A percentile compares a stretch with the other conserved stretches of the same genome.
Evolutionary conservation across 2,113 vertebrate species (phyloP).

Genomic region (Charina bottae): DNA sequence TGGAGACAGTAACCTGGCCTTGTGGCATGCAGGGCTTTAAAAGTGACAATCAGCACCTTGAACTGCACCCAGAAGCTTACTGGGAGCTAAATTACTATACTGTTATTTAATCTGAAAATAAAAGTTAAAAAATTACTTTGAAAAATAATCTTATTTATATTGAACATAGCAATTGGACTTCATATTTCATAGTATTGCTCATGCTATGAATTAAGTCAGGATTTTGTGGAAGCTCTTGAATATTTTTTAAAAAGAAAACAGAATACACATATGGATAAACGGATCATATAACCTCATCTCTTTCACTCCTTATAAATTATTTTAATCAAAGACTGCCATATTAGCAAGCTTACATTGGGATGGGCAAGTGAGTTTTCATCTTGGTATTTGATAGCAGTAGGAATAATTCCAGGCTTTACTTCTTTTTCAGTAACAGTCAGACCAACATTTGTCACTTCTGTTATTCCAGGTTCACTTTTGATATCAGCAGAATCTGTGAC

Average conservation of each 20-base stretch:
- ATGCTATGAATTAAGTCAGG: background rate
- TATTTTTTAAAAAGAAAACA: too few species aligned
- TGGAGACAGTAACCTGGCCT: background rate
- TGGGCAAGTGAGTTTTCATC: slow-evolving; percentile 90
- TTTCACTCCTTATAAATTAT: background rate
- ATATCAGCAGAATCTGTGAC: slow-evolving; percentile 60
- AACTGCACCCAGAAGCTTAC: background rate
- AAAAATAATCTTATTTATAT: background rate
- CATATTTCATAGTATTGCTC: background rate
- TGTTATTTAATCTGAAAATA: background rate
- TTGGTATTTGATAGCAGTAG: slow-evolving; percentile 89
- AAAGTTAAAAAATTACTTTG: background rate
- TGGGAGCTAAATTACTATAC: background rate
- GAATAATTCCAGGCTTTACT: slow-evolving; percentile 74
- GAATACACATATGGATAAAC: background rate
- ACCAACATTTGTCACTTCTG: slow-evolving; percentile 56
- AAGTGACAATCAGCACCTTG: background rate
- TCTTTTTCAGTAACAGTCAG: slow-evolving; percentile 68
- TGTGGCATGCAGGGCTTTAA: background rate
- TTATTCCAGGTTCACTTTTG: slow-evolving; percentile 56
- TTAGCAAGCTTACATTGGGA: slow-evolving; percentile 82
- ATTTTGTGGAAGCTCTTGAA: background rate
- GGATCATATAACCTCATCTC: accelerated
- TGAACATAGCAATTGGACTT: background rate
- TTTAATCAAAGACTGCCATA: background rate